Conservation (phyloP, 2,797 vertebrate genomes). For the Oryzias dopingdopingensis region DNA sequence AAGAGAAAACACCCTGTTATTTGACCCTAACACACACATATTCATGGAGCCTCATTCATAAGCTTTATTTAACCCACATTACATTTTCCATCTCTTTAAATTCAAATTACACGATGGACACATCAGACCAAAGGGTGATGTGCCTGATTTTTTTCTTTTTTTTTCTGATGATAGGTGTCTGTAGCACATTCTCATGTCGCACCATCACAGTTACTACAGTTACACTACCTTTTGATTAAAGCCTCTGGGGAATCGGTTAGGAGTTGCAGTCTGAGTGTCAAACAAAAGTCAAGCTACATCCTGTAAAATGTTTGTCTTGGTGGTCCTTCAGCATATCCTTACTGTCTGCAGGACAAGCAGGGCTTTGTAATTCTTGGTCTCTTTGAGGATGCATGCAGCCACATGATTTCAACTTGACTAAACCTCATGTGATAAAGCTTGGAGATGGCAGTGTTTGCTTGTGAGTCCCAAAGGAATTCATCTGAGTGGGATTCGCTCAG, state of each 20-base stretch:
- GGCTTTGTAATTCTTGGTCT: constrained; percentile 31
- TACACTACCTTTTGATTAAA: background rate
- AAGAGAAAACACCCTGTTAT: constrained; percentile 35
- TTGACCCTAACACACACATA: constrained; percentile 1
- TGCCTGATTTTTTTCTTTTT: too few relatives aligned
- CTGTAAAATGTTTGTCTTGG: background rate
- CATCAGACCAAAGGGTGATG: background rate
- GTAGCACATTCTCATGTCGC: too few relatives aligned
- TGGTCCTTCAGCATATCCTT: background rate
- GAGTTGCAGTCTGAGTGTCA: background rate
- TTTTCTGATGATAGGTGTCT: too few relatives aligned
- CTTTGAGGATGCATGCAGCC: constrained; percentile 41
- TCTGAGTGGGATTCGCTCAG: constrained; percentile 44
- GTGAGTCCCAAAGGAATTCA: constrained; percentile 25
- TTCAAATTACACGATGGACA: background rate
- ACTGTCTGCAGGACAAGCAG: constrained; percentile 1
- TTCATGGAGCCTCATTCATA: background rate
- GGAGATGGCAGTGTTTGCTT: constrained; percentile 26
- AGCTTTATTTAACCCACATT: background rate
- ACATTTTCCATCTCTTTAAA: background rate
- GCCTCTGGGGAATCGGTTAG: background rate
- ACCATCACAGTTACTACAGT: too few relatives aligned
- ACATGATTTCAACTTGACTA: constrained; percentile 63
- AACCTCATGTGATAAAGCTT: constrained; percentile 63
- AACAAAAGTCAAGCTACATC: constrained; percentile 1